Conservation (phyloP, 2,888 invertebrate genomes). For the Mythimna pallens region DNA sequence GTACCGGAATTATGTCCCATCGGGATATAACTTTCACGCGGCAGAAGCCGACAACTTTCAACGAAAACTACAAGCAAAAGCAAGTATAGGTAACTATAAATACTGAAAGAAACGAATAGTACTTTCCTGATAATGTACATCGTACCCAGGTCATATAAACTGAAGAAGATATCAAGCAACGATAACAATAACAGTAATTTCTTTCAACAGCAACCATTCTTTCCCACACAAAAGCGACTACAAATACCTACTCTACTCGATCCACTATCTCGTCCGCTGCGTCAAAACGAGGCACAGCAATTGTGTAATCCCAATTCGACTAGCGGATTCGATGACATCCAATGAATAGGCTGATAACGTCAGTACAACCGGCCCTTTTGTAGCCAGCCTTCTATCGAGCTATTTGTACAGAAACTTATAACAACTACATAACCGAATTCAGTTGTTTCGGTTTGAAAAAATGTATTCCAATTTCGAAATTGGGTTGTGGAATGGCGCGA, state of each 20-base stretch:
- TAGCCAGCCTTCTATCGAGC: conserved; percentile 48
- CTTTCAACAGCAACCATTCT: conserved; percentile 44
- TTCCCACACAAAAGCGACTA: conserved; percentile 34
- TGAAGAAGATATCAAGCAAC: conserved; percentile 31
- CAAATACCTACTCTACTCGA: conserved; percentile 47
- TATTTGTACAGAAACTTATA: conserved; percentile 63
- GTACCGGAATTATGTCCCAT: too few relatives aligned
- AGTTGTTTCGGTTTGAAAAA: conserved; percentile 54
- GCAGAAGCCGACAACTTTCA: background rate
- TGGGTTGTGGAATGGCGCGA: conserved; percentile 47
- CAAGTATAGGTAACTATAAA: background rate
- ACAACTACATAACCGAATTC: conserved; percentile 49
- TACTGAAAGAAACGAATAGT: background rate
- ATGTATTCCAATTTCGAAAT: conserved; percentile 51
- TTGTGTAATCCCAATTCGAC: conserved; percentile 73
- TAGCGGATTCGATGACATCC: conserved; percentile 75
- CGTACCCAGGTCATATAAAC: background rate
- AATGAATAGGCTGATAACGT: conserved; percentile 71
- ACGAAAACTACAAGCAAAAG: background rate
- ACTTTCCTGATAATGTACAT: background rate
- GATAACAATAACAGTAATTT: conserved; percentile 41
- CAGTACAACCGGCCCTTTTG: conserved; percentile 66
- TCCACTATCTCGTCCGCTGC: conserved; percentile 47
- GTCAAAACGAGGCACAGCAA: conserved; percentile 68
- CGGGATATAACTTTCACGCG: too few relatives aligned